These are phyloP conservation scores for Dasypogon diadema DNA, from an alignment of 2,888 invertebrate genomes.

Conservation along the genomic window DNA sequence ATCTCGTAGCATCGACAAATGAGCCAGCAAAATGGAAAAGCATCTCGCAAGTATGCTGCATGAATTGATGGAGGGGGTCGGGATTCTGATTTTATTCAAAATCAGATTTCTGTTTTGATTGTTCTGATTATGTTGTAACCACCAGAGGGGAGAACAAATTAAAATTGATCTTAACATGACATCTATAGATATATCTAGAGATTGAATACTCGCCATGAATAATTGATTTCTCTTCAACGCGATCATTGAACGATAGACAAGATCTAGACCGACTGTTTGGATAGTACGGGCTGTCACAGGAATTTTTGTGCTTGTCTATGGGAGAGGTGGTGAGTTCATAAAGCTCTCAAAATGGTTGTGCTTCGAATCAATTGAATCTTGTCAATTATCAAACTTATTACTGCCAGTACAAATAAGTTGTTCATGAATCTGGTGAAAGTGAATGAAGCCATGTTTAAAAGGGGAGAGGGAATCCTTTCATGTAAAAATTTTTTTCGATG, in stretches of 20 bases:
- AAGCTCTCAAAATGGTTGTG: too few relatives aligned
- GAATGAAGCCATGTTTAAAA: too few relatives aligned
- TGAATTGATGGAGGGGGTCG: background rate
- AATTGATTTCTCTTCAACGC: slow-evolving; percentile 54
- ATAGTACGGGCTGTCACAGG: slow-evolving; percentile 17
- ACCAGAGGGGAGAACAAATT: slow-evolving; percentile 54
- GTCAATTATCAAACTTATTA: too few relatives aligned
- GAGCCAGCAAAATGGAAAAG: slow-evolving; percentile 54
- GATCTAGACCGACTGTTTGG: slow-evolving; percentile 41
- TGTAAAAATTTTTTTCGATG: too few relatives aligned
- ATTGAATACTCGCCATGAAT: slow-evolving; percentile 52
- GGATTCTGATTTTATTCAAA: slow-evolving; percentile 4
- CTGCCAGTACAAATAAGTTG: too few relatives aligned
- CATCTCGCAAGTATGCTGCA: background rate
- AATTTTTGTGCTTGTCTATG: slow-evolving; percentile 1
- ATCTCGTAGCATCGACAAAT: slow-evolving; percentile 53
- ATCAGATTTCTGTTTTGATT: slow-evolving; percentile 54
- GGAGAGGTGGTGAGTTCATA: slow-evolving; percentile 3
- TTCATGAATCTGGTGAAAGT: too few relatives aligned
- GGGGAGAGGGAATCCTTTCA: too few relatives aligned
- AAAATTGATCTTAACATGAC: slow-evolving; percentile 56
- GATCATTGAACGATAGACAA: slow-evolving; percentile 54
- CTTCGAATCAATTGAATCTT: too few relatives aligned
- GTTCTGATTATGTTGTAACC: slow-evolving; percentile 56
- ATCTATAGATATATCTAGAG: slow-evolving; percentile 50